Percentiles rank a stretch among this genome's conserved stretches.
Evolutionary conservation across 2,113 vertebrate species (phyloP).

Genomic region (Cnemophilus loriae): DNA sequence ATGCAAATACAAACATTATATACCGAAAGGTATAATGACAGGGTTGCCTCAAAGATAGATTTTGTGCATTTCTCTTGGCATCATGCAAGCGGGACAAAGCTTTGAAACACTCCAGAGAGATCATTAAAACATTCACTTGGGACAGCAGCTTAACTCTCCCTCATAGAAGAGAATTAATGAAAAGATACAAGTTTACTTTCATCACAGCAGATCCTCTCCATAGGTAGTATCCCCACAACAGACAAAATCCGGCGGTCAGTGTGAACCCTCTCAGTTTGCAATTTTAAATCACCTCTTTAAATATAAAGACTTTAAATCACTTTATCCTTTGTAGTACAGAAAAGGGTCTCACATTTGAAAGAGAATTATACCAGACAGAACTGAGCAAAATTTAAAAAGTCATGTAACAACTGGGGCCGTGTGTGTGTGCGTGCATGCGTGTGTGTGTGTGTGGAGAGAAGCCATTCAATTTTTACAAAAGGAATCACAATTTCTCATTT

Average conservation of each 20-base stretch:
- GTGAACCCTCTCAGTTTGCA: not conserved
- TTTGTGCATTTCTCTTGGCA: not conserved
- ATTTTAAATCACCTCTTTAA: slow-evolving; percentile 10
- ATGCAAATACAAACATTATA: slow-evolving; percentile 46
- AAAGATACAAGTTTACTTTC: slow-evolving; percentile 37
- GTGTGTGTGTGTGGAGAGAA: not conserved
- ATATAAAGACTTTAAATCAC: not conserved
- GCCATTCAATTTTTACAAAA: not conserved
- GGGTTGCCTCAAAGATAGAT: slow-evolving; percentile 25
- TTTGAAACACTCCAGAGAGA: slow-evolving; percentile 49
- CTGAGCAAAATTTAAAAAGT: not conserved
- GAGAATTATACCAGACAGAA: not conserved
- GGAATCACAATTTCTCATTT: not conserved
- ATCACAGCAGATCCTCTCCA: slow-evolving; percentile 32
- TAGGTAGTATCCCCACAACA: slow-evolving; percentile 3
- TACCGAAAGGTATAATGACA: slow-evolving; percentile 28
- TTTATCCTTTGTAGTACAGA: not conserved
- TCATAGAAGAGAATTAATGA: slow-evolving; percentile 15
- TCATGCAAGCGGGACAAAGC: slow-evolving; percentile 29
- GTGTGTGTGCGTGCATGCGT: no score
- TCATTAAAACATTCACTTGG: slow-evolving; percentile 58
- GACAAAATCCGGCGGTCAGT: not conserved
- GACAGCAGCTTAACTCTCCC: slow-evolving; percentile 43
- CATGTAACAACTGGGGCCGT: not conserved
- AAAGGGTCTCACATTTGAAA: not conserved